These are phyloP conservation scores for Pithys albifrons DNA, from an alignment of 2,113 vertebrate genomes.

Conservation along the genomic window DNA sequence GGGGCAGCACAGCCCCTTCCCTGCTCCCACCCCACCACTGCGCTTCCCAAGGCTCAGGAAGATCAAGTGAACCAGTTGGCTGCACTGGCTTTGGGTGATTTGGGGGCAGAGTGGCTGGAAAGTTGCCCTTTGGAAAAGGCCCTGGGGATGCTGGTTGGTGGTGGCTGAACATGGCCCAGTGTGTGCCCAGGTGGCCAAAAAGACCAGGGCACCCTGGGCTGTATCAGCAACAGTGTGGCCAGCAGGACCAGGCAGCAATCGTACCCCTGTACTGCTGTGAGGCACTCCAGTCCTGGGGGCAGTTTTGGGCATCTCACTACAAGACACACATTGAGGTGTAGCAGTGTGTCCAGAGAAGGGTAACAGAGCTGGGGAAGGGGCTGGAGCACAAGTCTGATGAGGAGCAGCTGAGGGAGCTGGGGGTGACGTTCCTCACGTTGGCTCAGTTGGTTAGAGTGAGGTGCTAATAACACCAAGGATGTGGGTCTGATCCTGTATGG, in stretches of 20 bases:
- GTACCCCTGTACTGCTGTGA: background rate
- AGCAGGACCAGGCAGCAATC: background rate
- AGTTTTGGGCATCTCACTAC: background rate
- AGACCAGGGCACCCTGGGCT: background rate
- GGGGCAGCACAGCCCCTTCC: conserved; percentile 46
- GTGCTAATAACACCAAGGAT: background rate
- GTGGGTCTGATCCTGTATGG: background rate
- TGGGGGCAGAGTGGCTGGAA: background rate
- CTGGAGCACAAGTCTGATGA: background rate
- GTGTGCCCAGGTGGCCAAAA: background rate
- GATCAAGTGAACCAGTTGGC: accelerated
- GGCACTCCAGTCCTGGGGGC: background rate
- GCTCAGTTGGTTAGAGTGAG: background rate
- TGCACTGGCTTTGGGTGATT: background rate
- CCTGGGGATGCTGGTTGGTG: background rate
- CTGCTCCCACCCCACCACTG: background rate
- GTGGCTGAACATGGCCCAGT: accelerated
- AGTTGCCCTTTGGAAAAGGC: background rate
- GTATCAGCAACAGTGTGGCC: background rate
- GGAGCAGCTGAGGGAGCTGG: background rate
- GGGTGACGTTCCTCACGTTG: background rate
- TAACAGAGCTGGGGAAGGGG: background rate
- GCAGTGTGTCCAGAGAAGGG: background rate
- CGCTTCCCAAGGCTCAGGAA: background rate
- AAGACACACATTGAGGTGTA: background rate